Evolutionary conservation across 2,888 invertebrate genomes (phyloP).

Genomic region (Papilio demoleus): DNA sequence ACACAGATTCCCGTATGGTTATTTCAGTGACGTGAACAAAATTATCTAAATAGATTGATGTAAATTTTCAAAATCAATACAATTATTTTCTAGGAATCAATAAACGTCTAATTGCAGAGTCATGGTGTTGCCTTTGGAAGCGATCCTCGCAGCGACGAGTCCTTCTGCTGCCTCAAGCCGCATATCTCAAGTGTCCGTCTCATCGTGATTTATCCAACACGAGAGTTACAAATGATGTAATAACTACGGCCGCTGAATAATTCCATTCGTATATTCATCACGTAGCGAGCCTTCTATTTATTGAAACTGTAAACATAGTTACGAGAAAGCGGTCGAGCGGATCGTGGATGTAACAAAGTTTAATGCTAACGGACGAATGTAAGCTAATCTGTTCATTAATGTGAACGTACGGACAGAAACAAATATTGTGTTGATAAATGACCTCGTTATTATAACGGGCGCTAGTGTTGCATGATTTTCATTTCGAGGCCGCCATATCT

Average conservation of each 20-base stretch:
- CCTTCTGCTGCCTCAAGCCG: slow-evolving; percentile 49
- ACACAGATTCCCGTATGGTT: too few species aligned
- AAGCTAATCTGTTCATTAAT: slow-evolving; percentile 62
- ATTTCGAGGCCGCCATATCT: slow-evolving; percentile 78
- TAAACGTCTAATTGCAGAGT: slow-evolving; percentile 59
- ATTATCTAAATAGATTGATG: slow-evolving; percentile 1
- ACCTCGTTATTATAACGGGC: slow-evolving; percentile 81
- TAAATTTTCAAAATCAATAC: slow-evolving; percentile 8
- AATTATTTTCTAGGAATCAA: slow-evolving; percentile 47
- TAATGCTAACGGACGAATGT: slow-evolving; percentile 42
- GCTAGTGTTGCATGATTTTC: slow-evolving; percentile 77
- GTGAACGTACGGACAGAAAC: slow-evolving; percentile 67
- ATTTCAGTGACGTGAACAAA: too few species aligned
- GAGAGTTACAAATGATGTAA: slow-evolving; percentile 39
- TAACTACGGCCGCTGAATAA: slow-evolving; percentile 35
- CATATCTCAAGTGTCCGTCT: slow-evolving; percentile 34
- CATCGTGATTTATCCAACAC: slow-evolving; percentile 42
- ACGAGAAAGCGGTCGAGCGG: slow-evolving; percentile 47
- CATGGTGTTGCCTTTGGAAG: slow-evolving; percentile 57
- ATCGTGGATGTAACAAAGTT: slow-evolving; percentile 43
- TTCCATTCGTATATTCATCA: slow-evolving; percentile 45
- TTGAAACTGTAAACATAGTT: slow-evolving; percentile 47
- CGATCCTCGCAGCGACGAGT: slow-evolving; percentile 52
- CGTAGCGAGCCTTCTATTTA: slow-evolving; percentile 42
- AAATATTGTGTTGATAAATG: slow-evolving; percentile 79